These are phyloP conservation scores for Andrena dorsata DNA, from an alignment of 2,888 invertebrate species.

Conservation along the genomic window DNA sequence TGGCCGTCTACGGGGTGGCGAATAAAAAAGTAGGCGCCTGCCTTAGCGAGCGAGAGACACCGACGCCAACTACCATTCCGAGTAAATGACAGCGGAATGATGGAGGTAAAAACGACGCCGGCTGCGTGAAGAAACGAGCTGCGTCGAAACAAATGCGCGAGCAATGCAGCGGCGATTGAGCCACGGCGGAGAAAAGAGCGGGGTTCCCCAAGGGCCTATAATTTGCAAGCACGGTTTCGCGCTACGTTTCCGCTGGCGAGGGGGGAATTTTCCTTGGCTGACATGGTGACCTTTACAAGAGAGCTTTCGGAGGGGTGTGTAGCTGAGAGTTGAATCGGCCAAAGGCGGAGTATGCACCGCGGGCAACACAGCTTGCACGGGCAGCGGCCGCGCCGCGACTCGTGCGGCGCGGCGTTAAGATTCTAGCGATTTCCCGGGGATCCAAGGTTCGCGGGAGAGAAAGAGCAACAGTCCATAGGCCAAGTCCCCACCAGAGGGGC, in stretches of 20 bases:
- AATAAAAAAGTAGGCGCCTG: constrained; percentile 61
- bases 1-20: constrained; percentile 69
- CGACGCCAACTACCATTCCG: constrained; percentile 40
- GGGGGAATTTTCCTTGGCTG: neutral
- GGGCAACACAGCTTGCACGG: neutral
- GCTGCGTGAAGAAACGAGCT: constrained; percentile 15
- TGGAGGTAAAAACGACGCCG: constrained; percentile 12
- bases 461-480: constrained; percentile 59
- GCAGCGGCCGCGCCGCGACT: neutral
- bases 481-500: constrained; percentile 62
- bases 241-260: constrained; percentile 15
- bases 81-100: constrained; percentile 43
- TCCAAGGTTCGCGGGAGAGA: constrained; percentile 35
- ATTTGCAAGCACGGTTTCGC: constrained; percentile 12
- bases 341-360: neutral
- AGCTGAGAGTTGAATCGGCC: neutral
- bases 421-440: constrained; percentile 48
- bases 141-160: constrained; percentile 25
- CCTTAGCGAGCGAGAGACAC: constrained; percentile 39
- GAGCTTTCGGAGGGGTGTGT: neutral
- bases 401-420: constrained; percentile 18
- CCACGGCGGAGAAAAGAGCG: neutral
- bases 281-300: neutral
- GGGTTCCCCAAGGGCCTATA: constrained; percentile 24
- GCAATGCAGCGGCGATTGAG: constrained; percentile 1